Evolutionary conservation across 37 sponge, comb jelly and placozoan genomes (phyloP).

Genomic region (Aplysina aerophoba): DNA sequence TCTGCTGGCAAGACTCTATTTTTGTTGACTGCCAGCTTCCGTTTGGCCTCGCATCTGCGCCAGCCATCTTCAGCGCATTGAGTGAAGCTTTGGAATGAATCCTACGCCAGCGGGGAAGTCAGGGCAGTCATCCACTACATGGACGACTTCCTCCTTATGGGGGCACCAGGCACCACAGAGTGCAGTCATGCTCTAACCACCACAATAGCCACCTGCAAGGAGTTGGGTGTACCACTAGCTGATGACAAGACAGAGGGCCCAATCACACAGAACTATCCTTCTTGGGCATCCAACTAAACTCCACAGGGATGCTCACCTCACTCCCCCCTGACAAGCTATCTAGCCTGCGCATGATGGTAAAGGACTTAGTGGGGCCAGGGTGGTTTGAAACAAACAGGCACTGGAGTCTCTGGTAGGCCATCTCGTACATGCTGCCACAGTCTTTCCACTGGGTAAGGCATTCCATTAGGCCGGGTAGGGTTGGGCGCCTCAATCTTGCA

Average conservation of each 20-base stretch:
- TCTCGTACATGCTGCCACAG: no score
- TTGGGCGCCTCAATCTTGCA: background rate
- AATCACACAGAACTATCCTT: background rate
- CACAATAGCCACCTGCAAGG: background rate
- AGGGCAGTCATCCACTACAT: constrained; percentile 11
- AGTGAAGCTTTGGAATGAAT: constrained; percentile 22
- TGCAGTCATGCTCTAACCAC: background rate
- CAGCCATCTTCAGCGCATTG: constrained; percentile 19
- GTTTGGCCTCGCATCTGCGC: constrained; percentile 22
- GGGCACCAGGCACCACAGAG: constrained; percentile 1
- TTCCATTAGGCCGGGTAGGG: constrained; percentile 19
- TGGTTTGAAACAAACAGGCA: no score
- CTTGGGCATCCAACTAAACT: no score
- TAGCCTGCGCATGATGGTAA: no score
- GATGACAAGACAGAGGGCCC: constrained; percentile 16
- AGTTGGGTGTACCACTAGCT: constrained; percentile 21
- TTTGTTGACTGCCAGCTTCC: constrained; percentile 34
- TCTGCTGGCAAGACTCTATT: background rate
- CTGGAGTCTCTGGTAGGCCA: no score
- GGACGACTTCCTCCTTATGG: constrained; percentile 24
- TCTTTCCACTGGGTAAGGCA: constrained; percentile 25
- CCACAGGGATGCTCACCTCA: no score
- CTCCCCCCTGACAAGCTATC: no score
- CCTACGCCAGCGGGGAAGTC: background rate
- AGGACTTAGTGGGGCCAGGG: no score